Percentiles rank a stretch among this genome's conserved stretches.
Conservation (phyloP, 2,797 vertebrate genomes). For the Crypturellus tataupa region DNA sequence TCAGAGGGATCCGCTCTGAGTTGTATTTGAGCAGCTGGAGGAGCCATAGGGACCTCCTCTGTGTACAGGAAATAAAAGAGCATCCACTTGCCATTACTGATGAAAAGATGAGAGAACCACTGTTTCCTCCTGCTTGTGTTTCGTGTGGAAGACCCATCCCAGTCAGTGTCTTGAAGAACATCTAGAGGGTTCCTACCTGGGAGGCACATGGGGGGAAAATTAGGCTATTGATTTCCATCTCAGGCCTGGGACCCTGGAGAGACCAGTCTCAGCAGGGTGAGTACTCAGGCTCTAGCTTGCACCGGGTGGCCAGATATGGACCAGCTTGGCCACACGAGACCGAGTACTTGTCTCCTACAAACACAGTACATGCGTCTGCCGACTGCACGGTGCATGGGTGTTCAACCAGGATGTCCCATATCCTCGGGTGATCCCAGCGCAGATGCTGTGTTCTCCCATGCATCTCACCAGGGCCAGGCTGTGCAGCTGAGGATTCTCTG, state of each 20-base stretch:
- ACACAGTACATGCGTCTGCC: neutral
- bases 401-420: neutral
- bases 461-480: neutral
- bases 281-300: neutral
- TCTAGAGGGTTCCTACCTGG: neutral
- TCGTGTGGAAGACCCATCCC: neutral
- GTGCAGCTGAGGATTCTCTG: neutral
- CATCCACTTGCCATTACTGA: neutral
- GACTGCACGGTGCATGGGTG: neutral
- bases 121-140: neutral
- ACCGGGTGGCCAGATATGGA: neutral
- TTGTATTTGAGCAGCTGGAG: neutral
- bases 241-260: neutral
- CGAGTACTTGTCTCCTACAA: neutral
- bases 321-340: neutral
- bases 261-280: neutral
- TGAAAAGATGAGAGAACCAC: neutral
- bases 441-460: neutral
- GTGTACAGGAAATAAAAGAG: no score
- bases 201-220: neutral
- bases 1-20: neutral
- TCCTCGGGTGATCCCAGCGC: neutral
- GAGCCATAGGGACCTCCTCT: neutral
- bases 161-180: neutral
- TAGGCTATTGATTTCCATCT: neutral